Base-by-base conservation (phyloP, 2,888 invertebrate genomes). In the Cryptops parisi region DNA sequence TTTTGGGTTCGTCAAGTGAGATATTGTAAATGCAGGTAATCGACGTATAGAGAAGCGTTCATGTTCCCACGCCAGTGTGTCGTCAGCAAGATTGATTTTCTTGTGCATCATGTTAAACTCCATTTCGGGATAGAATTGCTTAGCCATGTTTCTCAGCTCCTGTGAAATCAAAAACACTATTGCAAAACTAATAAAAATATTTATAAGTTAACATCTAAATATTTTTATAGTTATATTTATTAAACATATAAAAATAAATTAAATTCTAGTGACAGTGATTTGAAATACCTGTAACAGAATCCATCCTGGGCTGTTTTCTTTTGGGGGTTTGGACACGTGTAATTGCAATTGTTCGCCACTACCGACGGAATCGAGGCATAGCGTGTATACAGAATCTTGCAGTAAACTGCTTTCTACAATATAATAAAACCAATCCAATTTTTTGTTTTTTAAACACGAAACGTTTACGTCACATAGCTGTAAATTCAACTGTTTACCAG, bases 311-410 rank as follows among this genome's bases (percentile, higher is more conserved):
- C 84, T 82, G 52, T 83, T 87, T 19, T 90, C 81, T 64, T 82
- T 82, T 0, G 96, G 96, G 0, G 91, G 89, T 71, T 96, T 94
- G 0, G 97, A 97, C 5, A 97, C 94, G 69, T 98, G 97, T 73
- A 94, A 80, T 60, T 80, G 80, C 1, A 96, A 70, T 0, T 75
- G 68, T 25, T 81, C 75, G 0, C 78, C 72, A 1, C 85, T 78
- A 9, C 70, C 72, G 43, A 76, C 57, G 15, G 71, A 65, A 67
- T 97, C 96, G 58, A 97, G 69, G 67, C 94, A 96, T 65, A 96
- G 75, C 0, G 86, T 87, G 70, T 85, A 91, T 0, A 86, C 80
- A 0, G 89, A 84, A 65, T 93, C 90, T 79, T 89, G 70, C 45
- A 76, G 68, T 57, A 72, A 60, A 57, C 66, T 66, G 33, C 52